Evolutionary conservation across 1,140 invertebrate species (phyloP), one percentile per base, ranked within the genome.

Genomic region (Macrobrachium rosenbergii): DNA sequence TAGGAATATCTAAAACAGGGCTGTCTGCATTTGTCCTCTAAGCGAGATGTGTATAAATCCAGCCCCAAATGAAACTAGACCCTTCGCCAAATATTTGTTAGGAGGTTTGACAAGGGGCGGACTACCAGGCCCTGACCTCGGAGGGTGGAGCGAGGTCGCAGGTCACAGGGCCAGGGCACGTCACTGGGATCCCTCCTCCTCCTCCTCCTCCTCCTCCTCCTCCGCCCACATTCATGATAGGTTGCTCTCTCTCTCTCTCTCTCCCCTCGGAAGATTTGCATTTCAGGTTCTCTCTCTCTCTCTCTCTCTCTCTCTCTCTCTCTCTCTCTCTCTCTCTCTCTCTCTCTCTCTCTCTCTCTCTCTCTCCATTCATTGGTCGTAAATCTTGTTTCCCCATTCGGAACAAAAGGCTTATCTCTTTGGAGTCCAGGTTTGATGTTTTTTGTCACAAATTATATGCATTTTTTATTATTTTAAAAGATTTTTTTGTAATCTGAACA

Each of bases 201-300:
- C 52, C 17, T 28, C 23, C 52, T 60, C 77, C 59, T 60, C 2
- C 10, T 59, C 58, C 23, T 23, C 23, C 45, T 43, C 72, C 60
- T 52, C n/a, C 60, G 23, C 23, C 60, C 58, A 75, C 69, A 60
- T 23, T 60, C 69, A 37, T 37, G 12, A 8, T 60, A 62, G 37
- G 52, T 75, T 62, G 17, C 52, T 62, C 69, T 62, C 69, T 60
- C 69, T 73, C n/a, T 62, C 69, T 23, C 81, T 73, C 21, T 73
- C 19, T 28, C 28, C 28, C 52, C 52, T 52, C 52, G 12, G 52
- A 52, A 52, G 52, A 52, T 59, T 78, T 21, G 19, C 52, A 23
- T 23, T 78, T 1, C 16, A 2, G 23, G 5, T 16, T 43, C 37
- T 45, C 2, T n/a, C n/a, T n/a, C n/a, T n/a, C n/a, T n/a, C n/a